Conservation (phyloP, 1,140 invertebrate species). For the Diploscapter pachys region DNA sequence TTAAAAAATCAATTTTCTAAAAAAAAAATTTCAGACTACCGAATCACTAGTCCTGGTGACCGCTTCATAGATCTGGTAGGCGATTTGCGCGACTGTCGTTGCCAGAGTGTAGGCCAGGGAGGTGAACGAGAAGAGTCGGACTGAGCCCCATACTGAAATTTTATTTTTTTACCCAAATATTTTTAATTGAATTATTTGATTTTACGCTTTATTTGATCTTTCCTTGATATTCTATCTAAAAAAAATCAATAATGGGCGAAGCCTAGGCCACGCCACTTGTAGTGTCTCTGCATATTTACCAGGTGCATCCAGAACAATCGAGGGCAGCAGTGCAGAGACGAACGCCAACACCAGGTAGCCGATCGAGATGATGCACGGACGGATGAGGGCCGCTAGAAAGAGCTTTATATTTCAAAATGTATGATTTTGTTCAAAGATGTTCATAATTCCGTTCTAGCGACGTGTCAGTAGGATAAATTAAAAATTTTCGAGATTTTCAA, state of each 20-base stretch:
- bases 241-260: constrained; percentile 4
- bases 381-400: constrained; percentile 44
- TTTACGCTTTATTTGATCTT: neutral
- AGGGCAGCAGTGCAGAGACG: constrained; percentile 43
- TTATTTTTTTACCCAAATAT: neutral
- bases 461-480: constrained; percentile 15
- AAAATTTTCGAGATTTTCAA: constrained; percentile 18
- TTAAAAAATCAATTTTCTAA: neutral
- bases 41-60: constrained; percentile 42
- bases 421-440: constrained; percentile 4
- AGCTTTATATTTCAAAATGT: neutral
- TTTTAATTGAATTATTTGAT: neutral
- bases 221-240: neutral
- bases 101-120: constrained; percentile 30
- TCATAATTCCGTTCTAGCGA: too few species aligned
- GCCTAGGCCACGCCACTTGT: constrained; percentile 6
- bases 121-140: constrained; percentile 35
- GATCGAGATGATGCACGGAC: constrained; percentile 47
- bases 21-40: constrained; percentile 35
- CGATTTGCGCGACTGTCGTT: constrained; percentile 39
- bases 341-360: constrained; percentile 46
- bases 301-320: constrained; percentile 12
- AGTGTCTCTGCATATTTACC: neutral
- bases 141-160: constrained; percentile 27
- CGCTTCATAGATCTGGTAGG: constrained; percentile 44